These are phyloP conservation scores for Boloria selene DNA, from an alignment of 2,888 invertebrate genomes.

Conservation along the genomic window DNA sequence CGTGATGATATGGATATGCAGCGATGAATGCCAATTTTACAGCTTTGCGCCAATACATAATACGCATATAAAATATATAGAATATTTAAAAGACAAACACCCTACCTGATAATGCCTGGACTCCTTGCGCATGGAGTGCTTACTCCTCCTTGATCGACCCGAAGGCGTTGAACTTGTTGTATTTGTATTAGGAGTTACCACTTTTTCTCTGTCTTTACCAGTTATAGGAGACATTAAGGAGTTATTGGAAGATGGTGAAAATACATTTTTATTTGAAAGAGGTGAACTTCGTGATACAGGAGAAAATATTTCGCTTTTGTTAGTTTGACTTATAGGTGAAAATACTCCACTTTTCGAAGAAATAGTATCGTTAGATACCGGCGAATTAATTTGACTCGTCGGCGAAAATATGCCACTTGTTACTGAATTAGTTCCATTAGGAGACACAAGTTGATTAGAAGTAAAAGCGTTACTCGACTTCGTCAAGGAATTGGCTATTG, in stretches of 20 bases:
- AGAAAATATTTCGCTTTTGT: slow-evolving; percentile 77
- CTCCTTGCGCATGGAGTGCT: slow-evolving; percentile 84
- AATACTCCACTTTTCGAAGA: slow-evolving; percentile 79
- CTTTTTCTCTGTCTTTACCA: slow-evolving; percentile 72
- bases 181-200: slow-evolving; percentile 74
- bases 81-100: slow-evolving; percentile 29
- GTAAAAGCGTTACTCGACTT: slow-evolving; percentile 68
- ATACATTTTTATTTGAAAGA: slow-evolving; percentile 71
- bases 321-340: slow-evolving; percentile 78
- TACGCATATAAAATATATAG: slow-evolving; percentile 1
- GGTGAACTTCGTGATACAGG: slow-evolving; percentile 77
- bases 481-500: slow-evolving; percentile 67
- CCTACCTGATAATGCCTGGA: slow-evolving; percentile 88
- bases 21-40: slow-evolving; percentile 31
- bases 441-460: slow-evolving; percentile 74
- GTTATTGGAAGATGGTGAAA: slow-evolving; percentile 76
- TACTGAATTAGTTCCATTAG: slow-evolving; percentile 77
- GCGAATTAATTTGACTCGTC: slow-evolving; percentile 80
- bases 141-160: slow-evolving; percentile 81
- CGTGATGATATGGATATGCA: slow-evolving; percentile 26
- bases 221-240: slow-evolving; percentile 70
- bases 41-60: slow-evolving; percentile 35
- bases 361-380: slow-evolving; percentile 78
- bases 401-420: slow-evolving; percentile 81
- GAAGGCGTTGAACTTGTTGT: slow-evolving; percentile 81